Conservation (phyloP, 2,888 invertebrate genomes). For the Sepiola atlantica region DNA sequence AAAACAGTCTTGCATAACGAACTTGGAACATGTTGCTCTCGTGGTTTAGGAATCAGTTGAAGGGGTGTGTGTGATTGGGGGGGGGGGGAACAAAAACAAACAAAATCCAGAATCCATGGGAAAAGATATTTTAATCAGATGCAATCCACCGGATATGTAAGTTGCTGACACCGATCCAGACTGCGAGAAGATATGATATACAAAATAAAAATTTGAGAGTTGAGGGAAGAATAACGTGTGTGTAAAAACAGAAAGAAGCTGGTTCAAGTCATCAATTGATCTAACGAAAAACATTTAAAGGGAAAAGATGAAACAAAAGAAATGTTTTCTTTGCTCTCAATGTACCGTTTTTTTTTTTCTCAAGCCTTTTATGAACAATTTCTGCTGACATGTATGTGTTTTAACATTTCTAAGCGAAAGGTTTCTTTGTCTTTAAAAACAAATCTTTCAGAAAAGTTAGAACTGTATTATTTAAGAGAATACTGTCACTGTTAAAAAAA, state of each 20-base stretch:
- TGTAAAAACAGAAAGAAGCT: not conserved
- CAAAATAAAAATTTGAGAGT: not conserved
- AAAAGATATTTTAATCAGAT: constrained; percentile 44
- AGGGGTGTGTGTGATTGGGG: not conserved
- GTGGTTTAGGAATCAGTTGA: not conserved
- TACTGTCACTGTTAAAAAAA: not conserved
- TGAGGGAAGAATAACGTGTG: not conserved
- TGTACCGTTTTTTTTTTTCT: not conserved
- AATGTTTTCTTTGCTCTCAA: not conserved
- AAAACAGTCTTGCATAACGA: not conserved
- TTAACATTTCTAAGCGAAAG: not conserved
- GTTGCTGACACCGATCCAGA: not conserved
- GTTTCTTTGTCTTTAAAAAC: not conserved
- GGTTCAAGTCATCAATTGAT: not conserved
- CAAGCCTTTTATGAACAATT: not conserved
- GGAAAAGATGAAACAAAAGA: not conserved
- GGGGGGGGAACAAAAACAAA: not conserved
- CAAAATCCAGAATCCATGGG: constrained; percentile 39
- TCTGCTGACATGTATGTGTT: not conserved
- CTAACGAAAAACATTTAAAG: constrained; percentile 16
- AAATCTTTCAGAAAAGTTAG: not conserved
- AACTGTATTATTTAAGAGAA: not conserved
- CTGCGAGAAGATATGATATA: not conserved
- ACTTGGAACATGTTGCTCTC: not conserved
- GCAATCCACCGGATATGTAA: not conserved